Base-by-base conservation (phyloP, 2,888 invertebrate species). In the Diabrotica balteata region DNA sequence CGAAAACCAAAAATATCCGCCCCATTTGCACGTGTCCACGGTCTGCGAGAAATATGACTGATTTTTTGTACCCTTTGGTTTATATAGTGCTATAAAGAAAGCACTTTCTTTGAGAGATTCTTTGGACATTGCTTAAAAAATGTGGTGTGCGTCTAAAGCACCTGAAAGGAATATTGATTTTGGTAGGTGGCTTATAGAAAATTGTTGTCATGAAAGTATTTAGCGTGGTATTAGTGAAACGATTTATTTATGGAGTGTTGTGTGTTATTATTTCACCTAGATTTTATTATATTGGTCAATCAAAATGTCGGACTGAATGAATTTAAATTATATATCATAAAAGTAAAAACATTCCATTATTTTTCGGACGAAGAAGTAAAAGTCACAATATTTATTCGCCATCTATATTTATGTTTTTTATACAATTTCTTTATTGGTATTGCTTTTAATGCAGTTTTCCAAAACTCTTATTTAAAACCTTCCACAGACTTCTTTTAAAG, bases 1-100 rank as follows among this genome's bases (percentile, higher is more conserved):
- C 42, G 11, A 66, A 42, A 22, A 55, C 53, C 10, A 66, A 44
- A 9, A 69, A 11, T 17, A 49, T 32, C 45, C 62, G 10, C 42
- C 54, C 59, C 69, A 69, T 69, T 42, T 46, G 55, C 22, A 51
- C 51, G 46, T 55, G 42, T 46, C 47, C 22, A 43, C 55, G 42
- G 50, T 47, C 57, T 51, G 57, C 54, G 11, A 11, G 32, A 64
- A 68, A 53, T 59, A 69, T 55, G 51, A 69, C 43, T 66, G 66
- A 55, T 59, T 61, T 69, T 63, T 60, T 60, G 58, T 59, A 53
- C 62, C 69, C 69, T 59, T 66, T 50, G 49, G 47, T 66, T 59
- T 68, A 59, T 69, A 69, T 69, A 69, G 59, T 50, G 66, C 69
- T 59, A 69, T 69, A 69, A 69, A 69, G 66, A 55, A 68, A 68